Evolutionary conservation across 1,140 invertebrate species (phyloP), one percentile per base, ranked within the genome.

Genomic region (Ceratosolen solmsi): DNA sequence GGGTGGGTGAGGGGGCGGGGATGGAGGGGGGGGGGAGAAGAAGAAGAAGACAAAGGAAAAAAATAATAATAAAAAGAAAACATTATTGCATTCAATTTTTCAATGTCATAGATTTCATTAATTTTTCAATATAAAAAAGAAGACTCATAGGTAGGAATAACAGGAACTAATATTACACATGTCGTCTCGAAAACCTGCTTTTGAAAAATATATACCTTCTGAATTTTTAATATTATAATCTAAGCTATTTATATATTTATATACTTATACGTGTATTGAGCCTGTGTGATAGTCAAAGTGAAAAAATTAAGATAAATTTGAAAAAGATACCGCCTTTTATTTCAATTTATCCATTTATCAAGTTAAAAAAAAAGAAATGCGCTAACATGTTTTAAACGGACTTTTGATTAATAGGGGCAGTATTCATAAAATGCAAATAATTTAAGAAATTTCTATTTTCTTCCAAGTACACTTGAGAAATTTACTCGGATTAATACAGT

Each of bases 51-150:
- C n/a, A n/a, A n/a, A n/a, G n/a, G n/a, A n/a, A n/a, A n/a, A n/a
- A n/a, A n/a, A n/a, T n/a, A n/a, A n/a, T n/a, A n/a, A n/a, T n/a
- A n/a, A n/a, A n/a, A n/a, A n/a, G 27, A 63, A 63, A 15, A 63
- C 1, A 63, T 46, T 36, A 63, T 63, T 63, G 7, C 4, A 33
- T 63, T 33, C 27, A 36, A 33, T 36, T 33, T 63, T 36, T 63
- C 13, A 63, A 33, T 33, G 27, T 63, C 15, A 63, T 33, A n/a
- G 60, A 63, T 63, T 33, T 33, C 33, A 33, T 20, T 63, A 11
- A 63, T 63, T 33, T 36, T 63, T 63, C 15, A 63, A 33, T 63
- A 63, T n/a, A n/a, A n/a, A n/a, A n/a, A 63, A 63, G 20, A 33
- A 4, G 7, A 63, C 20, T 63, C 58, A 30, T 36, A 63, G 30